A percentile compares a stretch with the other conserved stretches of the same genome.
Conservation (phyloP, 2,113 vertebrate species). For the Myanophis thanlyinensis region DNA sequence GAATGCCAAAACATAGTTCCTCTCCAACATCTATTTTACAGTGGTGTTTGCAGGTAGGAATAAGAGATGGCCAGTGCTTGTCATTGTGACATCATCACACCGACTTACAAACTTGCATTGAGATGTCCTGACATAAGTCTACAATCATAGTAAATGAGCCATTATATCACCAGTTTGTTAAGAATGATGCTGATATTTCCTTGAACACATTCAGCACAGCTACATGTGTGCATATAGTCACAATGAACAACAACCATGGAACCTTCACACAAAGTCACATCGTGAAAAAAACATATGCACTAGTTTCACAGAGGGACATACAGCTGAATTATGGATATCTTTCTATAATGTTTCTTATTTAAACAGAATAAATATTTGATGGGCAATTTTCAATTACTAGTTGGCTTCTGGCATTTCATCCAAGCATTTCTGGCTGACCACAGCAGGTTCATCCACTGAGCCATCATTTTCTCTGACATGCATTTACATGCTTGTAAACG, state of each 20-base stretch:
- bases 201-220: background rate
- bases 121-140: background rate
- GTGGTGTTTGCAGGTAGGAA: too few relatives aligned
- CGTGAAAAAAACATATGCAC: background rate
- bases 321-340: background rate
- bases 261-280: background rate
- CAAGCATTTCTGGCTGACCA: conserved; percentile 1
- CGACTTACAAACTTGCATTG: too few relatives aligned
- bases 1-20: too few relatives aligned
- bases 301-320: background rate
- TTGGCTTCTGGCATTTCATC: conserved; percentile 9
- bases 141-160: background rate
- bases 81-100: too few relatives aligned
- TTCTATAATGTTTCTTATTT: background rate
- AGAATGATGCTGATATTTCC: background rate
- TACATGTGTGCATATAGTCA: background rate
- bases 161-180: background rate
- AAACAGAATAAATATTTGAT: conserved; percentile 3
- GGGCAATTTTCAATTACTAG: background rate
- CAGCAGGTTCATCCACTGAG: conserved; percentile 2
- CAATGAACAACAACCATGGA: background rate
- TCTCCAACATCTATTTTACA: too few relatives aligned
- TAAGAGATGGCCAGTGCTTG: too few relatives aligned
- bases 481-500: background rate
- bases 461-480: background rate